These are phyloP conservation scores for Megamerina dolium DNA, from an alignment of 2,888 invertebrate species.

Conservation along the genomic window DNA sequence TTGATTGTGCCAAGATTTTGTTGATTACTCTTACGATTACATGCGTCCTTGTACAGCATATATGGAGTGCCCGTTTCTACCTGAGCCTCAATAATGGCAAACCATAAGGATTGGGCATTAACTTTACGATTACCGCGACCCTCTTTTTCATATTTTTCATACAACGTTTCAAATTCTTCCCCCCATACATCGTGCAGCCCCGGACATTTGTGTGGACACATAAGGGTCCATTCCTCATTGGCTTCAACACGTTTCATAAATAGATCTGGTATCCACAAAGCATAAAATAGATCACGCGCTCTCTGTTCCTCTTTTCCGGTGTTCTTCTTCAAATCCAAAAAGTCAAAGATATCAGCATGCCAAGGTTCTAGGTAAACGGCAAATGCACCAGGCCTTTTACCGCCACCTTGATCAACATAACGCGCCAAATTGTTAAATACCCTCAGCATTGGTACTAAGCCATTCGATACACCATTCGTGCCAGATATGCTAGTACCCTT, in stretches of 20 bases:
- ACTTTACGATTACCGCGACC: slow-evolving; percentile 63
- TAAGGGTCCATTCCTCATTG: slow-evolving; percentile 84
- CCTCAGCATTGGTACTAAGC: slow-evolving; percentile 90
- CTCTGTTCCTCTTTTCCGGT: slow-evolving; percentile 91
- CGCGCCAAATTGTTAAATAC: slow-evolving; percentile 94
- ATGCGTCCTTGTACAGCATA: slow-evolving; percentile 94
- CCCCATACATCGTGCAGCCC: slow-evolving; percentile 92
- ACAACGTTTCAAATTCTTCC: slow-evolving; percentile 85
- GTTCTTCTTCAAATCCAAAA: slow-evolving; percentile 90
- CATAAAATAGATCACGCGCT: slow-evolving; percentile 94
- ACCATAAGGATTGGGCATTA: slow-evolving; percentile 86
- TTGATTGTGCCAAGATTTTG: slow-evolving; percentile 97
- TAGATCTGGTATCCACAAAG: slow-evolving; percentile 95
- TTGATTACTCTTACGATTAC: slow-evolving; percentile 96
- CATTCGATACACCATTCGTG: slow-evolving; percentile 91
- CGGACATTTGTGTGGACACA: slow-evolving; percentile 94
- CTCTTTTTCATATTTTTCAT: slow-evolving; percentile 78
- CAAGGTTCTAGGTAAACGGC: slow-evolving; percentile 98
- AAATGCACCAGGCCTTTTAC: slow-evolving; percentile 95
- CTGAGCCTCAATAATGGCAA: slow-evolving; percentile 88
- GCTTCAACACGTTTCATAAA: slow-evolving; percentile 92
- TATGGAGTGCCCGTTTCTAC: slow-evolving; percentile 98
- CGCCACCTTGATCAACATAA: slow-evolving; percentile 97
- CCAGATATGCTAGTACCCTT: slow-evolving; percentile 89
- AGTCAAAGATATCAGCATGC: slow-evolving; percentile 96